Conservation (phyloP, 1,140 invertebrate species). For the Trichonephila inaurata region DNA sequence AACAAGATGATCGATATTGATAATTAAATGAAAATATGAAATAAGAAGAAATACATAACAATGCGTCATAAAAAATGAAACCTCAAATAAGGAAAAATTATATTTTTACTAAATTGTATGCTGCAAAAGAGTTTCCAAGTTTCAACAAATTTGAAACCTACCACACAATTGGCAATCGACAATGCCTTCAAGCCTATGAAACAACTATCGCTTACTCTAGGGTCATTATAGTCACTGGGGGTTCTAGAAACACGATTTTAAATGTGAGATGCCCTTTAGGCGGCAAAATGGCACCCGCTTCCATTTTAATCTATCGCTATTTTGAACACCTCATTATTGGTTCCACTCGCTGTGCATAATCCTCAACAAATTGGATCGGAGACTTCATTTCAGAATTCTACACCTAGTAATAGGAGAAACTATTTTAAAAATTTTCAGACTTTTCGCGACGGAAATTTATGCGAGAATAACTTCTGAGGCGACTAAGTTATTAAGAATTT, state of each 20-base stretch:
- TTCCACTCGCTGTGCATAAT: slow-evolving; percentile 59
- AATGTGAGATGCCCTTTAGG: slow-evolving; percentile 34
- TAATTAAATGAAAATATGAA: no score
- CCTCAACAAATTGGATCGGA: slow-evolving; percentile 44
- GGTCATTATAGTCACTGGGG: slow-evolving; percentile 23
- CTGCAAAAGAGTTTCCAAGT: background rate
- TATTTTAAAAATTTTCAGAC: slow-evolving; percentile 26
- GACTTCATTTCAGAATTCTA: background rate
- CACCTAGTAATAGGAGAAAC: slow-evolving; percentile 37
- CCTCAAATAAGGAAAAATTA: no score
- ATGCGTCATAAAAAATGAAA: no score
- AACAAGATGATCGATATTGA: no score
- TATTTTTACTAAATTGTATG: no score
- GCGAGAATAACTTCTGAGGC: slow-evolving; percentile 42
- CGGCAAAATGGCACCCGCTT: background rate
- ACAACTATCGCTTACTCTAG: background rate
- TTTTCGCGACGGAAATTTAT: slow-evolving; percentile 14
- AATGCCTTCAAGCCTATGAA: background rate
- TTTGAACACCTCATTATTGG: slow-evolving; percentile 68
- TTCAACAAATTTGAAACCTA: background rate
- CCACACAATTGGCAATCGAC: background rate
- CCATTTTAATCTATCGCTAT: slow-evolving; percentile 58
- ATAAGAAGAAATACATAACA: no score
- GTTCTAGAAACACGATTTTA: slow-evolving; percentile 23
- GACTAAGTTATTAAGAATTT: slow-evolving; percentile 46